Conservation (phyloP, 2,888 invertebrate species). For the Gastrophysa polygoni region DNA sequence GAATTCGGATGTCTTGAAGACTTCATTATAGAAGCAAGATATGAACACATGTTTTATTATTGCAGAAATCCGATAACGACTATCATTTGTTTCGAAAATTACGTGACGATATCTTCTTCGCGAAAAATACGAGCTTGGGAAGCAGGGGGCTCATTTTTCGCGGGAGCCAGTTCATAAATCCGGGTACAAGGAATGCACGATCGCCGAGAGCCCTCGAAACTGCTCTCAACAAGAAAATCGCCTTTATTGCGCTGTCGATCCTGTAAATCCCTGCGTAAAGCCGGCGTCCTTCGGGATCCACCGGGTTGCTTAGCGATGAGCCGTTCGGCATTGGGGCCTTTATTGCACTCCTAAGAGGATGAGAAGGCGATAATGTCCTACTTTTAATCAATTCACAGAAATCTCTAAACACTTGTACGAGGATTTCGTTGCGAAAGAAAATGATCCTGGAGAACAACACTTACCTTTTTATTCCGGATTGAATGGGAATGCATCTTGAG, state of each 20-base stretch:
- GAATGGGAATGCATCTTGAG: too few relatives aligned
- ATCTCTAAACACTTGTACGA: conserved; percentile 25
- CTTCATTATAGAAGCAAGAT: too few relatives aligned
- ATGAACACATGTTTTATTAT: too few relatives aligned
- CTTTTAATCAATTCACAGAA: conserved; percentile 40
- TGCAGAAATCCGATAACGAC: too few relatives aligned
- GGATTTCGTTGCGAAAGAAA: conserved; percentile 6
- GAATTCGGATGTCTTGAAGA: too few relatives aligned
- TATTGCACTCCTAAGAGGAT: conserved; percentile 55
- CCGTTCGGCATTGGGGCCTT: conserved; percentile 43
- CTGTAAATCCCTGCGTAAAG: conserved; percentile 46
- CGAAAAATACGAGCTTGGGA: not conserved
- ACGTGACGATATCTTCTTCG: too few relatives aligned
- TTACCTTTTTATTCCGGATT: too few relatives aligned
- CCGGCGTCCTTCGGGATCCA: conserved; percentile 40
- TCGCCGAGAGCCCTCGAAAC: conserved; percentile 54
- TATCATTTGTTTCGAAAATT: too few relatives aligned
- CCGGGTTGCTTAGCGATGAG: conserved; percentile 49
- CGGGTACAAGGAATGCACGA: conserved; percentile 55
- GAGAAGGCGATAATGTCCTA: conserved; percentile 41
- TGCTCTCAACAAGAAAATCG: conserved; percentile 61
- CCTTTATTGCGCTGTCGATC: conserved; percentile 52
- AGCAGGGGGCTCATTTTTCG: conserved; percentile 19
- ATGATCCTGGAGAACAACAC: not conserved
- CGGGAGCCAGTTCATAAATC: conserved; percentile 52